Percentiles rank a stretch among this genome's conserved stretches.
Evolutionary conservation across 2,888 invertebrate species (phyloP).

Genomic region (Deilephila porcellus): DNA sequence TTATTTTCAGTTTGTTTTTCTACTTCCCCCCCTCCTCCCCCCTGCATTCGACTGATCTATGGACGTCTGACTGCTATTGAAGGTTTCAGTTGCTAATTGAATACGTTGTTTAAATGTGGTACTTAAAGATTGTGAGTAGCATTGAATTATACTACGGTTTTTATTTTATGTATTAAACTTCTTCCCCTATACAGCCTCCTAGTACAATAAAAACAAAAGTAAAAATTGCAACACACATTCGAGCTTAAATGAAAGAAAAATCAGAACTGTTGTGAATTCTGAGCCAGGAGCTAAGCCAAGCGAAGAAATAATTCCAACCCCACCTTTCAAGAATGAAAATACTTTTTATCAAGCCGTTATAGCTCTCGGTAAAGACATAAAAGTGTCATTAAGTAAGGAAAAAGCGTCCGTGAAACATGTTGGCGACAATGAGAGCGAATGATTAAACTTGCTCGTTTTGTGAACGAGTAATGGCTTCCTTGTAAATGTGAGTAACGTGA

Average conservation of each 20-base stretch:
- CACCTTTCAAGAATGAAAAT: constrained; percentile 25
- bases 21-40: constrained; percentile 35
- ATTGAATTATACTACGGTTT: too few relatives aligned
- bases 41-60: constrained; percentile 21
- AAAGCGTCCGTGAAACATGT: constrained; percentile 26
- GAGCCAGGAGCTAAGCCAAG: neutral
- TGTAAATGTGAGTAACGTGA: constrained; percentile 10
- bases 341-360: constrained; percentile 27
- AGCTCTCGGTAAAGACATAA: constrained; percentile 27
- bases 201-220: neutral
- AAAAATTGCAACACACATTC: neutral
- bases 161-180: too few relatives aligned
- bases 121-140: neutral
- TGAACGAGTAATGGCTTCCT: constrained; percentile 21
- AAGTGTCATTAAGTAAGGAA: constrained; percentile 27
- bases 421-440: constrained; percentile 25
- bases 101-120: neutral
- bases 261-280: constrained; percentile 31
- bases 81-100: neutral
- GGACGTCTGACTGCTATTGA: neutral
- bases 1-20: constrained; percentile 62
- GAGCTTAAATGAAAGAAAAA: neutral
- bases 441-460: constrained; percentile 26
- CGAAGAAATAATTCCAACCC: constrained; percentile 26
- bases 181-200: neutral